Evolutionary conservation across 2,797 vertebrate species (phyloP).

Genomic region (Xerus rutilus): DNA sequence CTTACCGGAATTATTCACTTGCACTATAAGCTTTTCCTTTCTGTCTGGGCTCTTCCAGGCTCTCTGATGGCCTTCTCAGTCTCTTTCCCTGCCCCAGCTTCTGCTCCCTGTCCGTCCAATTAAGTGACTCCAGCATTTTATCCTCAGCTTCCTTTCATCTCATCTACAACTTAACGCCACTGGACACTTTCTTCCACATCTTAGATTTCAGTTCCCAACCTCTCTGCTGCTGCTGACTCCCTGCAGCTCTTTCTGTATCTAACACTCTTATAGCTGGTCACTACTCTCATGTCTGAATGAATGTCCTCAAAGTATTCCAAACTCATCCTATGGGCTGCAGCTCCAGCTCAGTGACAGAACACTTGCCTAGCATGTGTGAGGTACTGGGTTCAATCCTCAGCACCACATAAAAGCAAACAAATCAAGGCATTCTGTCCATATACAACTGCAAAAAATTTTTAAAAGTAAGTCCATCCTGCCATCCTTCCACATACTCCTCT

Average conservation of each 20-base stretch:
- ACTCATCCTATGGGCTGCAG: not conserved
- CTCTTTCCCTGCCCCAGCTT: not conserved
- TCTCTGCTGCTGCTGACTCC: not conserved
- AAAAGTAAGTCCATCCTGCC: not conserved
- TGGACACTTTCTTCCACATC: not conserved
- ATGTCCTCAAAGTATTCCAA: not conserved
- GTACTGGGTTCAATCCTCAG: too few relatives aligned
- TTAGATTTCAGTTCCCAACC: not conserved
- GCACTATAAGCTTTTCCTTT: not conserved
- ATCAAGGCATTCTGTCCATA: too few relatives aligned
- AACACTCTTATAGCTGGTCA: not conserved
- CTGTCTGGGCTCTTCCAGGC: not conserved
- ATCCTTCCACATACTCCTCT: not conserved
- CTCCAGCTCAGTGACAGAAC: too few relatives aligned
- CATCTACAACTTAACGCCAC: not conserved
- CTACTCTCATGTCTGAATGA: not conserved
- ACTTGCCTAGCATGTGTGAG: too few relatives aligned
- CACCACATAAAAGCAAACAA: too few relatives aligned
- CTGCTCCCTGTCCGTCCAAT: not conserved
- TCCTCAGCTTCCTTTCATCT: conserved; percentile 6
- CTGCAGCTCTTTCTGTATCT: not conserved
- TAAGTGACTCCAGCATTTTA: not conserved
- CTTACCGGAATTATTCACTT: not conserved
- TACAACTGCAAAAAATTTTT: too few relatives aligned
- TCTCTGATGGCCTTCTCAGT: not conserved